Percentiles rank a stretch among this genome's conserved stretches.
phyloP scores from a whole-genome alignment of 2,113 vertebrate genomes.

The Lepidothrix coronata region DNA sequence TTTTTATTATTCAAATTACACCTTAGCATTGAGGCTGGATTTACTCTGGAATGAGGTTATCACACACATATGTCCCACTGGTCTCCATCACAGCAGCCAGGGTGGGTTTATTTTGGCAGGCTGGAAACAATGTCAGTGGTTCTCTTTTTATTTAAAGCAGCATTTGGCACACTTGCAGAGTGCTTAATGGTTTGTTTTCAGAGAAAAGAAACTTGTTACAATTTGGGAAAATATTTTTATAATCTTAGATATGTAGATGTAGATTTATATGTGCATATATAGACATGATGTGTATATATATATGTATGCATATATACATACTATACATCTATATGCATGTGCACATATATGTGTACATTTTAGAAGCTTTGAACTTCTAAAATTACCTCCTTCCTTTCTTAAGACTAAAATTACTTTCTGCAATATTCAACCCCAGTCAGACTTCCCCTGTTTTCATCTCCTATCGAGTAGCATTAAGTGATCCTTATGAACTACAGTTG shows the following conservation, averaged over 20 bases:
- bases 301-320: neutral
- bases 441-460: neutral
- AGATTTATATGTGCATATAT: neutral
- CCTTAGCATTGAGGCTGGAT: conserved; percentile 1
- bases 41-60: conserved; percentile 40
- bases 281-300: neutral
- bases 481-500: neutral
- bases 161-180: neutral
- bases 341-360: neutral
- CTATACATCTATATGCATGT: neutral
- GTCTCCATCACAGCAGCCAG: neutral
- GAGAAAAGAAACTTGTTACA: neutral
- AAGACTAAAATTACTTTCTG: neutral
- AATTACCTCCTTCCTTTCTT: neutral
- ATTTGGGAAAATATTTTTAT: conserved; percentile 4
- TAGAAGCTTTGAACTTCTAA: neutral
- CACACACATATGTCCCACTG: neutral
- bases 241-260: neutral
- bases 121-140: conserved; percentile 27
- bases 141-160: conserved; percentile 46
- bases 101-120: conserved; percentile 38
- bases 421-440: neutral
- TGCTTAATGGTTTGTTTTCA: conserved; percentile 33
- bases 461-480: neutral
- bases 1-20: conserved; percentile 51